Evolutionary conservation across 2,113 vertebrate species (phyloP), one percentile per base, ranked within the genome.

Genomic region (Sylvia atricapilla): DNA sequence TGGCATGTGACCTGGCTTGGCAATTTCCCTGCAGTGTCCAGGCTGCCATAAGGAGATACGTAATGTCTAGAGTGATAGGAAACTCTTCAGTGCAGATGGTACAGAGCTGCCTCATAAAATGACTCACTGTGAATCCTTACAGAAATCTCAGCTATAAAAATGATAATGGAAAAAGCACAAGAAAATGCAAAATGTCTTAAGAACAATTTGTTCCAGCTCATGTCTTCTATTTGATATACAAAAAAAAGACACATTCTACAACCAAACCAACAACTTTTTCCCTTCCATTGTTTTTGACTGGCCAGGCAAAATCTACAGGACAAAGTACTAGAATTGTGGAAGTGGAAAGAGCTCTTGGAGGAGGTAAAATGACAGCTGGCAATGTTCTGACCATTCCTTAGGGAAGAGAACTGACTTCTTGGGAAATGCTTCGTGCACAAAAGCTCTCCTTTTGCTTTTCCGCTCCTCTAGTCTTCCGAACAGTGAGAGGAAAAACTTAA

Each of bases 101-200:
- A 97, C 94, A 95, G 97, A 96, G 81, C 94, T 94, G 96, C 93
- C 98, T 98, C 97, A 95, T 98, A 98, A 98, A 98, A 97, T 98
- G 98, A 98, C 95, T 98, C 97, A 98, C 88, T 97, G 96, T 95
- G 98, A 98, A 98, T 98, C 97, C 95, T 98, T 94, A 95, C 95
- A 90, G 96, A 98, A 98, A 97, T 96, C 94, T 97, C 93, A 39
- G 67, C 98, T 97, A 97, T 98, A 98, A 98, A 98, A 98, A 96
- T 97, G 93, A 98, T 98, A 98, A 98, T 98, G 98, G 96, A 97
- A 98, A 98, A 98, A 98, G 96, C 98, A 98, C 95, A 97, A 97
- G 96, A 97, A 97, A 96, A 94, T 39, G 47, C 76, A 93, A 97
- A 96, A 58, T 46, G 76, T 46, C 94, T 97, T 77, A 94, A 96